A percentile compares a stretch with the other conserved stretches of the same genome.
These are phyloP conservation scores for Rhizoglyphus robini DNA, from an alignment of 1,140 invertebrate species.

Conservation along the genomic window DNA sequence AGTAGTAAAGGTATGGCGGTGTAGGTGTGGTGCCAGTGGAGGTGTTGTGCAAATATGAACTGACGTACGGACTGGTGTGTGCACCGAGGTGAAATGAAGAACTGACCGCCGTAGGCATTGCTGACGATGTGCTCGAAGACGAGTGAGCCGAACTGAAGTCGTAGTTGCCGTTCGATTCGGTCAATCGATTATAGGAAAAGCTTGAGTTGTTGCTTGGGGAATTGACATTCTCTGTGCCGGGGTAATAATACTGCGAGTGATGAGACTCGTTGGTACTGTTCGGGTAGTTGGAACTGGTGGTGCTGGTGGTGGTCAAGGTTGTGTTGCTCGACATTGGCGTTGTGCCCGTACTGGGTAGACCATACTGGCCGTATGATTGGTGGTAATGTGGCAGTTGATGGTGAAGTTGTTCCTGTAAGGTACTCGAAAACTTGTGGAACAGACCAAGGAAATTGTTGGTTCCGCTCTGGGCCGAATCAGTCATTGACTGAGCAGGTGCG, in stretches of 20 bases:
- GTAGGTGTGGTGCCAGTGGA: background rate
- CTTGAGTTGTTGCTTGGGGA: background rate
- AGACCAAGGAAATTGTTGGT: background rate
- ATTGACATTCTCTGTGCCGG: background rate
- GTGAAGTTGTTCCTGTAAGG: background rate
- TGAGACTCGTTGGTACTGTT: too few species aligned
- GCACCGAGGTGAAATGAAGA: background rate
- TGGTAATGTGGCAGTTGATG: background rate
- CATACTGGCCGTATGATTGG: background rate
- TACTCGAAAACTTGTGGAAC: conserved; percentile 5
- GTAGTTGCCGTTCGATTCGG: background rate
- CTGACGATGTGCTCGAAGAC: too few species aligned
- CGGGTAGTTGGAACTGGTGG: background rate
- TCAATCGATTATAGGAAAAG: conserved; percentile 1
- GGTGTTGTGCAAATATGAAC: background rate
- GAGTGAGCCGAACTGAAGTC: too few species aligned
- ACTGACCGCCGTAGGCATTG: background rate
- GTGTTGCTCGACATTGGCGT: background rate
- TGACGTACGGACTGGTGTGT: background rate
- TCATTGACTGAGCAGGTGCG: too few species aligned
- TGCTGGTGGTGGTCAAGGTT: too few species aligned
- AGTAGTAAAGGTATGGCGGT: background rate
- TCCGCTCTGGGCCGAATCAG: too few species aligned
- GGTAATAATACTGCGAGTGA: background rate
- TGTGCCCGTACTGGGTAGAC: background rate